Evolutionary conservation across 2,797 vertebrate species (phyloP).

Genomic region (Leuciscus waleckii): DNA sequence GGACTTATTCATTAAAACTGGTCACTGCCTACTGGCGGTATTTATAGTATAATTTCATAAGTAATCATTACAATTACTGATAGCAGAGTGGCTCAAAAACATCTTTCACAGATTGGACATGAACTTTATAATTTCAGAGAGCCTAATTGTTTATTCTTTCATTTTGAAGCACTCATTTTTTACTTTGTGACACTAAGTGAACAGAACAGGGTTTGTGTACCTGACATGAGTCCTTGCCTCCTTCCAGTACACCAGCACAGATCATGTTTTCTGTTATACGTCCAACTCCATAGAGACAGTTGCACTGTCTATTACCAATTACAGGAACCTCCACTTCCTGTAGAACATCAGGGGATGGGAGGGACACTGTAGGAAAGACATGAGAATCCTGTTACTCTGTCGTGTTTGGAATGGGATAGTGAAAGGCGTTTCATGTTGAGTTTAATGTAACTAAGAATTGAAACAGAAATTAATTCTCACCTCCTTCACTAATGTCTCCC

Average conservation of each 20-base stretch:
- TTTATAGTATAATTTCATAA: no score
- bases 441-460: not conserved
- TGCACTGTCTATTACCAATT: slow-evolving; percentile 54
- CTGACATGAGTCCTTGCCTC: slow-evolving; percentile 59
- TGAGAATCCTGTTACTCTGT: no score
- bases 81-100: no score
- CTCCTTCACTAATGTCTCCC: slow-evolving; percentile 63
- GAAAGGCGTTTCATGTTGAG: not conserved
- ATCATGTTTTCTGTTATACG: slow-evolving; percentile 47
- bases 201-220: not conserved
- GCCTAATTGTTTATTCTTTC: no score
- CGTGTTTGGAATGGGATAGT: not conserved
- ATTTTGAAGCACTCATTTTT: no score
- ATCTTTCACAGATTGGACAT: no score
- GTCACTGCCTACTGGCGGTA: no score
- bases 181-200: not conserved
- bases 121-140: no score
- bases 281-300: slow-evolving; percentile 12
- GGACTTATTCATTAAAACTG: no score
- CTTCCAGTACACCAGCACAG: slow-evolving; percentile 49
- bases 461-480: slow-evolving; percentile 49
- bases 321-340: slow-evolving; percentile 59
- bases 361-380: not conserved
- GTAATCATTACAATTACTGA: no score
- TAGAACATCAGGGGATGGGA: slow-evolving; percentile 30